Conservation (phyloP, 2,888 invertebrate species). For the Tenthredo notha region DNA sequence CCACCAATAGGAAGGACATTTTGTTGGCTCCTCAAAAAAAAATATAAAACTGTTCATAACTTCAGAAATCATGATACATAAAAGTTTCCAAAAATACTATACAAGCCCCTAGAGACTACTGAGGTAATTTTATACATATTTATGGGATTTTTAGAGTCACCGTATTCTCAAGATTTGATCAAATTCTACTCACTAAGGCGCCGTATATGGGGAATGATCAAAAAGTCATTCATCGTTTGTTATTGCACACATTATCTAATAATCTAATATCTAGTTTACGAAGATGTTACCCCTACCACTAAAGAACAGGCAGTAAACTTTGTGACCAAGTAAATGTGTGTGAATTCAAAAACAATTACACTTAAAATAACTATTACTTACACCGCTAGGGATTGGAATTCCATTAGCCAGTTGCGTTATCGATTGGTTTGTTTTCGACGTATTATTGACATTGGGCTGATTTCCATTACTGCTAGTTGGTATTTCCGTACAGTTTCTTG, state of each 20-base stretch:
- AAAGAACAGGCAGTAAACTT: not conserved
- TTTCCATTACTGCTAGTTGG: not conserved
- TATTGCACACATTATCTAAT: not conserved
- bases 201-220: not conserved
- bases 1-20: not conserved
- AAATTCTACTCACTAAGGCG: not conserved
- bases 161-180: not conserved
- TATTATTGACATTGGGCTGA: not conserved
- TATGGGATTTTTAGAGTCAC: not conserved
- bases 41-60: not conserved
- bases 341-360: constrained; percentile 37
- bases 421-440: not conserved
- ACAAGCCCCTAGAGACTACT: not conserved
- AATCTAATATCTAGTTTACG: not conserved
- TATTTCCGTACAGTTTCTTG: not conserved
- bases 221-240: not conserved
- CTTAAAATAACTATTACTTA: constrained; percentile 37
- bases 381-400: constrained; percentile 27
- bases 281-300: not conserved
- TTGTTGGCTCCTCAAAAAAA: not conserved
- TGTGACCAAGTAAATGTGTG: not conserved
- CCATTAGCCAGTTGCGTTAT: constrained; percentile 18
- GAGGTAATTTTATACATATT: not conserved
- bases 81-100: not conserved
- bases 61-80: not conserved